Base-by-base conservation (phyloP, 1,140 invertebrate species). In the Drosophila murphyi region DNA sequence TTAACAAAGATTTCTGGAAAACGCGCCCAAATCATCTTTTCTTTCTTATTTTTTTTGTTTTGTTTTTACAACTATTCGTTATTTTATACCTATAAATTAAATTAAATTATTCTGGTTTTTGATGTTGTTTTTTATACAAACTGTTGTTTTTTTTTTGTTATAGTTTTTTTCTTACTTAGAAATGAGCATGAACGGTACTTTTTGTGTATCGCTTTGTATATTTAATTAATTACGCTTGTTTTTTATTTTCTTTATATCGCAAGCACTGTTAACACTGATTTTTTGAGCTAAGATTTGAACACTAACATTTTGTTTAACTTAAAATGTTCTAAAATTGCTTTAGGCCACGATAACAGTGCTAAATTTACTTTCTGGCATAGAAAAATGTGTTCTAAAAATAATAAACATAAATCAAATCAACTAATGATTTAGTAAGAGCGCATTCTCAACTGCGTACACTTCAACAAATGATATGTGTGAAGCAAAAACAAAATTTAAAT, bases 271-370 rank as follows among this genome's bases (percentile, higher is more conserved):
- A 83, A 78, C 83, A 83, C 83, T 88, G 83, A 20, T 20, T 80
- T 78, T 65, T 78, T 61, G 83, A 73, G 85, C 85, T 69, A 89
- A 83, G 73, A 59, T 89, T 88, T 89, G 86, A 89, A 85, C 85
- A 89, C 86, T 89, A 89, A 89, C 85, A 89, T 81, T 89, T 76
- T 48, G 48, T 65, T 67, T 76, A 76, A 60, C 61, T 72, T 63
- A 83, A 87, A 88, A 87, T 87, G 83, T 71, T 83, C 80, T 88
- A 88, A 72, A 88, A 76, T 87, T 88, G 76, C 83, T 88, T 70
- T 51, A 74, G 61, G 68, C 76, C 65, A 56, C 48, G 51, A 37
- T 60, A 55, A 67, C 80, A 87, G 83, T 88, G 83, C 85, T 72
- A 75, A 80, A 72, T 5, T 62, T 51, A 32, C 72, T 70, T 62